These are phyloP conservation scores for Ctenosaura bakeri DNA, from an alignment of 2,797 vertebrate genomes.

Conservation along the genomic window DNA sequence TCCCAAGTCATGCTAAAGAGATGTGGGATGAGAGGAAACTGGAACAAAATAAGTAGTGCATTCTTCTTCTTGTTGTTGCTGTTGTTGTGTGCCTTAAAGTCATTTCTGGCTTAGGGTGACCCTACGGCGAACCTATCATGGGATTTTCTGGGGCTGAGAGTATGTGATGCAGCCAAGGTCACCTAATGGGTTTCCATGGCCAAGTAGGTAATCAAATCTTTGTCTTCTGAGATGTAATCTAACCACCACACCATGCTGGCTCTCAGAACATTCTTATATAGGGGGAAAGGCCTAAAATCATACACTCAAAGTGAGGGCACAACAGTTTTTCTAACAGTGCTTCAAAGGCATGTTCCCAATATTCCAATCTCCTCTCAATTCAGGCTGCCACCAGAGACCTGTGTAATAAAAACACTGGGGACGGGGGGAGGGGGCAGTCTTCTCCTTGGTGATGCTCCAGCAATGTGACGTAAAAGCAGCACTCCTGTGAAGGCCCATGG, in stretches of 20 bases:
- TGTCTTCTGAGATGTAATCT: no score
- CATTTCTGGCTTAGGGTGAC: no score
- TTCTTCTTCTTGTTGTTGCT: background rate
- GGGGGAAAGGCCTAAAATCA: background rate
- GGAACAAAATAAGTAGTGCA: background rate
- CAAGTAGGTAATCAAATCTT: no score
- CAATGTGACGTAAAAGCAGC: slow-evolving; percentile 21
- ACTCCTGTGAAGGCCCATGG: background rate
- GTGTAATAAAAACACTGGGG: background rate
- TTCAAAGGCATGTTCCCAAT: background rate
- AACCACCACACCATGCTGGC: no score
- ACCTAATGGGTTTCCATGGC: no score
- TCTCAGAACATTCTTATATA: background rate
- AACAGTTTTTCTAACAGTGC: background rate
- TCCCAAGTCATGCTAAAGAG: background rate
- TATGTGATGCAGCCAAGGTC: no score
- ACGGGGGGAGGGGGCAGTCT: background rate
- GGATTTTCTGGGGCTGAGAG: no score
- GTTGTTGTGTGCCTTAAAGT: no score
- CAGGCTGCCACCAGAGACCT: background rate
- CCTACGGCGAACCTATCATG: no score
- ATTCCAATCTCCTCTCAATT: background rate
- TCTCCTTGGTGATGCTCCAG: background rate
- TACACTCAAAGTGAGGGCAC: background rate
- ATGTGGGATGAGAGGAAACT: background rate